Percentiles rank a stretch among this genome's conserved stretches.
Conservation (phyloP, 2,888 invertebrate genomes). For the Tenthredo distinguenda region DNA sequence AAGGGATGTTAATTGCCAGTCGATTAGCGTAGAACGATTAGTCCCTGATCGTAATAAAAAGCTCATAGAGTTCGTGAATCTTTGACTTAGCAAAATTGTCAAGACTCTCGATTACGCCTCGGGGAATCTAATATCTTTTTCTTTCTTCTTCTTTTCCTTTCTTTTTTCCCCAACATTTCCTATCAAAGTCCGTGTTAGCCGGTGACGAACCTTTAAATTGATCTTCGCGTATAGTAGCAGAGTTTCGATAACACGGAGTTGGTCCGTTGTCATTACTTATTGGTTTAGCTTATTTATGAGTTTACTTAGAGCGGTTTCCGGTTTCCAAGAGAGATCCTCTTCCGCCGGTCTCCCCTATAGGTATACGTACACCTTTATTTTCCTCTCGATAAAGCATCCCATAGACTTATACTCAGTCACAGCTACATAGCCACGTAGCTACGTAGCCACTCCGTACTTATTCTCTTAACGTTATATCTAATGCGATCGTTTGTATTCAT, state of each 20-base stretch:
- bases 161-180: background rate
- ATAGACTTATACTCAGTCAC: background rate
- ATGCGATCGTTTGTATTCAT: constrained; percentile 50
- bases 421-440: background rate
- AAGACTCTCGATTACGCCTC: background rate
- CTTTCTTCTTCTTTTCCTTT: background rate
- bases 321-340: constrained; percentile 1
- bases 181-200: background rate
- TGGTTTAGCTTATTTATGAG: constrained; percentile 43
- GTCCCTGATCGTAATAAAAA: background rate
- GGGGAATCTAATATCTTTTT: background rate
- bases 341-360: background rate
- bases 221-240: background rate
- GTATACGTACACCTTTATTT: constrained; percentile 15
- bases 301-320: constrained; percentile 21
- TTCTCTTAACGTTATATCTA: constrained; percentile 29
- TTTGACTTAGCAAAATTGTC: background rate
- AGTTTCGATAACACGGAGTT: background rate
- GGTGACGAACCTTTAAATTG: constrained; percentile 36
- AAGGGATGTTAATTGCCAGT: background rate
- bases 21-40: background rate
- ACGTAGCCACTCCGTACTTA: background rate
- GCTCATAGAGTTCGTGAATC: background rate
- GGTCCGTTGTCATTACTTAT: constrained; percentile 37
- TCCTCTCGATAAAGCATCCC: constrained; percentile 47